These are phyloP conservation scores for Acanthurus tractus DNA, from an alignment of 2,797 vertebrate species.

Conservation along the genomic window DNA sequence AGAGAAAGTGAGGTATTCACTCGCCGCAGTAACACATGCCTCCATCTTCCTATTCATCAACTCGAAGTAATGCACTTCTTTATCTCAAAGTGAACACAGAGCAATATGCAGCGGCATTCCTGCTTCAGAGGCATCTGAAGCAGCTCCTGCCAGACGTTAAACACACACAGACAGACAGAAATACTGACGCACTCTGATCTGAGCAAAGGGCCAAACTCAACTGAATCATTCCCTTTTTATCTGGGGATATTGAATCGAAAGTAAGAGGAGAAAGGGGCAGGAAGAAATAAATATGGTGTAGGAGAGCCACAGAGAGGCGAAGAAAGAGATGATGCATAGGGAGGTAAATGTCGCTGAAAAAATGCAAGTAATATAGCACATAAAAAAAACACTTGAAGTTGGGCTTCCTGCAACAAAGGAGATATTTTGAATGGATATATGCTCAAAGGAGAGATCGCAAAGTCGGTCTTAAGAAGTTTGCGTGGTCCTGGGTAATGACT, in stretches of 20 bases:
- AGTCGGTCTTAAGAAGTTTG: constrained; percentile 32
- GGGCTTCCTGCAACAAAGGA: constrained; percentile 21
- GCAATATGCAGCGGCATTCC: constrained; percentile 3
- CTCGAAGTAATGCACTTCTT: constrained; percentile 21
- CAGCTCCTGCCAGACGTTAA: constrained; percentile 21
- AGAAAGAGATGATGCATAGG: constrained; percentile 35
- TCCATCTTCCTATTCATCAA: constrained; percentile 38
- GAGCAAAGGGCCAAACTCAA: constrained; percentile 52
- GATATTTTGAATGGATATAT: constrained; percentile 38
- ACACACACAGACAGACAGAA: constrained; percentile 44
- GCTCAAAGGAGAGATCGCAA: constrained; percentile 15
- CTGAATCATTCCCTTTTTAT: constrained; percentile 66
- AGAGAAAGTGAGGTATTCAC: constrained; percentile 32
- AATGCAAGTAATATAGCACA: background rate
- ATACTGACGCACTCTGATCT: constrained; percentile 48
- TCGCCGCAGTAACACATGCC: constrained; percentile 31
- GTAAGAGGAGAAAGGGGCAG: constrained; percentile 40
- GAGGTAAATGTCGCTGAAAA: background rate
- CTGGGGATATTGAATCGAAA: constrained; percentile 54
- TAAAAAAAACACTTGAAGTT: background rate
- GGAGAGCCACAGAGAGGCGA: constrained; percentile 26
- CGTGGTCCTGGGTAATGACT: constrained; percentile 46
- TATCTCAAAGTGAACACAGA: constrained; percentile 14
- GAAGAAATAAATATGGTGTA: constrained; percentile 42
- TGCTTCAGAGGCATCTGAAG: constrained; percentile 26